Conservation (phyloP, 2,888 invertebrate species). For the Trichogramma evanescens region DNA sequence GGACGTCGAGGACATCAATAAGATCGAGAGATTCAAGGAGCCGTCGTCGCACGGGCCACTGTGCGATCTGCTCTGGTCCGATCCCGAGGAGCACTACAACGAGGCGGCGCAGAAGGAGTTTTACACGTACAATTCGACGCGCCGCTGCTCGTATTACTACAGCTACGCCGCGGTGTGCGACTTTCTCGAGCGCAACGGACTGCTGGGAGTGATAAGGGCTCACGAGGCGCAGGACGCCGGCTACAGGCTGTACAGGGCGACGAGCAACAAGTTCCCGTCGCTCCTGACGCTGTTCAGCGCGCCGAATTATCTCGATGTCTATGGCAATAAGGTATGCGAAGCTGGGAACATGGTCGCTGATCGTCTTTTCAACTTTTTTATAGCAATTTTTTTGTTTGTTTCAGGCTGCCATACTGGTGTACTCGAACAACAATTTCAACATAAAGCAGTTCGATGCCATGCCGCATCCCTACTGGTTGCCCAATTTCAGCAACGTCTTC, state of each 20-base stretch:
- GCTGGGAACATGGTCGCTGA: not conserved
- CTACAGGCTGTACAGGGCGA: conserved; percentile 2
- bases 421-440: conserved; percentile 5
- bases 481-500: conserved; percentile 13
- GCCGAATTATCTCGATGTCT: conserved; percentile 18
- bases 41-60: conserved; percentile 15
- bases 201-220: conserved; percentile 12
- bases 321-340: conserved; percentile 11
- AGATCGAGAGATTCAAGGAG: conserved; percentile 15
- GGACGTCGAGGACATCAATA: conserved; percentile 4
- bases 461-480: conserved; percentile 20
- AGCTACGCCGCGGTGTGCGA: conserved; percentile 14
- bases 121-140: not conserved
- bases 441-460: conserved; percentile 9
- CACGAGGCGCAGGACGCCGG: conserved; percentile 20
- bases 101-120: not conserved
- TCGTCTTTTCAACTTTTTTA: not conserved
- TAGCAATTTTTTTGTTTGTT: not conserved
- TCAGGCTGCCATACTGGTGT: conserved; percentile 14
- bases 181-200: conserved; percentile 4
- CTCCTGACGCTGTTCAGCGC: conserved; percentile 19
- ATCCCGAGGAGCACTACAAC: conserved; percentile 13
- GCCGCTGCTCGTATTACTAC: conserved; percentile 13
- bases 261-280: conserved; percentile 8
- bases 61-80: conserved; percentile 20